Base-by-base conservation (phyloP, 2,113 vertebrate genomes). In the Lichenostomus cassidix region DNA sequence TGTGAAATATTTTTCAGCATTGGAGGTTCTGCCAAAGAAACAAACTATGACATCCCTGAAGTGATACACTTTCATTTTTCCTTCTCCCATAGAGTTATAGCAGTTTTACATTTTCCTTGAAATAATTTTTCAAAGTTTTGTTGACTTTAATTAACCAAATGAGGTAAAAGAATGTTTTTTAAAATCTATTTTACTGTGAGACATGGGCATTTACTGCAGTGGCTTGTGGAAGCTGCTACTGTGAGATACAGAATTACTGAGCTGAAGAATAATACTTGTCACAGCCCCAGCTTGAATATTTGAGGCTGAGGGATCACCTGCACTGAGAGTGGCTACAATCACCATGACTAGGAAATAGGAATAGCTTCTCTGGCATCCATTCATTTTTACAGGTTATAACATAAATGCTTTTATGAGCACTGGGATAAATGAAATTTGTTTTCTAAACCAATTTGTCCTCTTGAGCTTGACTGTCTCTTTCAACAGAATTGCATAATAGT, bases 231-330 rank as follows among this genome's bases (percentile, higher is more conserved):
- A 92, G 86, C 94, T 94, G 91, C 56, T 91, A 79, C 86, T 93
- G 56, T 52, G 52, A 87, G 91, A 94, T 90, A 93, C 35, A 77
- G 76, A 90, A 90, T 95, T 94, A 85, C 80, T 82, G 83, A 92
- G 64, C 56, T 87, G 80, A 90, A 70, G 52, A 89, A 68, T 67
- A 90, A 44, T 65, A 92, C 68, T 90, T 96, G 69, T 68, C 22
- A 41, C 44, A 74, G 73, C 10, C 39, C 63, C 2, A 1, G 42
- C 42, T 92, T 92, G 78, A 94, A 89, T 92, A 96, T 67, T 75
- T 75, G 75, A 92, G 73, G 42, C 60, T 93, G 86, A 94, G 62
- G 49, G 69, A 94, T 97, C 73, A 71, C 86, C 64, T 84, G 35
- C 18, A n/a, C 77, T 93, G 89, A 63, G 64, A 90, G 80, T 2